Percentiles rank a stretch among this genome's conserved stretches.
phyloP scores from a whole-genome alignment of 2,888 invertebrate species.

The Epinotia bilunana region DNA sequence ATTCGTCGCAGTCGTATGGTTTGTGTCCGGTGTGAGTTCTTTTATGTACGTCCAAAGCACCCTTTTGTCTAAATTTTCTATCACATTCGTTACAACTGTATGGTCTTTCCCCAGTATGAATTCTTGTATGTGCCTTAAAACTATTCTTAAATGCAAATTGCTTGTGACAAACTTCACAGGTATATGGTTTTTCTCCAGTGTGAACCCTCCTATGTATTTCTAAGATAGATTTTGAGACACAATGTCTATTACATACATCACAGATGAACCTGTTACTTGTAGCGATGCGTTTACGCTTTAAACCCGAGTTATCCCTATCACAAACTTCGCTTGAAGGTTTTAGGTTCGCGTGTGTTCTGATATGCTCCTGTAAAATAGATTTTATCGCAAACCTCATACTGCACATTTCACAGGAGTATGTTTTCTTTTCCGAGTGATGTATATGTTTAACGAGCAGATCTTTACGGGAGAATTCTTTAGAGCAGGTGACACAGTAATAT shows the following conservation, averaged over 20 bases:
- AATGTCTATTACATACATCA: background rate
- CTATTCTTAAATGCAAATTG: background rate
- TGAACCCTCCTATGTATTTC: background rate
- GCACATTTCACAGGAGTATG: slow-evolving; percentile 1
- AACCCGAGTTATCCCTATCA: background rate
- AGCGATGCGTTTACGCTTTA: background rate
- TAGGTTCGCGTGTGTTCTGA: background rate
- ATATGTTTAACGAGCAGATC: too few species aligned
- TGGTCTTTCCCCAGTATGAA: background rate
- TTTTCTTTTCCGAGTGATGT: background rate
- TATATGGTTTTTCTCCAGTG: background rate
- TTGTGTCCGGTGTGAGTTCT: background rate
- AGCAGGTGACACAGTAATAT: too few species aligned
- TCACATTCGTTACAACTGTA: slow-evolving; percentile 2
- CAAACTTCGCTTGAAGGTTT: too few species aligned
- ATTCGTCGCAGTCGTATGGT: slow-evolving; percentile 1
- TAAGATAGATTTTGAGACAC: background rate
- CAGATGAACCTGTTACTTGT: background rate
- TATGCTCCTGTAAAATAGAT: background rate
- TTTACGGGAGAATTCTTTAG: too few species aligned
- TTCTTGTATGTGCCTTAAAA: background rate
- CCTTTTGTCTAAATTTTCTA: background rate
- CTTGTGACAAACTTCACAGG: background rate
- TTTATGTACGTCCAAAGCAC: background rate
- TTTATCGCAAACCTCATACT: background rate